phyloP scores from a whole-genome alignment of 2,113 vertebrate genomes.

The Carassius gibelio region DNA sequence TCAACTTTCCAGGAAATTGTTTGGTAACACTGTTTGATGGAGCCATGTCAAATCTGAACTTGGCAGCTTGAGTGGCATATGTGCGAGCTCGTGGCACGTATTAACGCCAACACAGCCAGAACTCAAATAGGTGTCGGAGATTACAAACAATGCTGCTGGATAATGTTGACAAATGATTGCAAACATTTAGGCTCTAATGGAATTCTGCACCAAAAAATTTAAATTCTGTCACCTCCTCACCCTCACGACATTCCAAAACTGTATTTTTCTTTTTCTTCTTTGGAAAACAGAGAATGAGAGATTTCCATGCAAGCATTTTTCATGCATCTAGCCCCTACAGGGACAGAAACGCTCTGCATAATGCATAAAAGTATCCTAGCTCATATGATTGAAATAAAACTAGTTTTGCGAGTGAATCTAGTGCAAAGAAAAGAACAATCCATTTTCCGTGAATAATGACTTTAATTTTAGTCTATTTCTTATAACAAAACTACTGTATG shows the following conservation, averaged over 20 bases:
- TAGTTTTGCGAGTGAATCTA: too few relatives aligned
- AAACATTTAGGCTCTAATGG: neutral
- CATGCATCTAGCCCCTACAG: neutral
- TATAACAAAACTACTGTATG: too few relatives aligned
- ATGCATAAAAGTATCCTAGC: neutral
- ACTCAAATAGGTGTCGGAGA: slow-evolving; percentile 26
- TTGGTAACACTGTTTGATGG: slow-evolving; percentile 52
- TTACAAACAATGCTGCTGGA: neutral
- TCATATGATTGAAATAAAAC: neutral
- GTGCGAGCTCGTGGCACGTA: slow-evolving; percentile 26
- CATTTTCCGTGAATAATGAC: too few relatives aligned
- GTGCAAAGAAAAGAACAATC: too few relatives aligned
- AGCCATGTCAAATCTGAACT: slow-evolving; percentile 44
- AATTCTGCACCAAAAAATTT: neutral
- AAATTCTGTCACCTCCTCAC: neutral
- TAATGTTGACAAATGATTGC: slow-evolving; percentile 37
- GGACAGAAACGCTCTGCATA: neutral
- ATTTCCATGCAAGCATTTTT: neutral
- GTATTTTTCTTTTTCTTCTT: neutral
- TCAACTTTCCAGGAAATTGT: slow-evolving; percentile 49
- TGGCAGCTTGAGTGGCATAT: slow-evolving; percentile 52
- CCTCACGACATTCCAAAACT: neutral
- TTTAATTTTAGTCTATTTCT: too few relatives aligned
- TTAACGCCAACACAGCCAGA: slow-evolving; percentile 36
- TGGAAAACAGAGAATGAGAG: neutral